A percentile compares a stretch with the other conserved stretches of the same genome.
Conservation (phyloP, 2,113 vertebrate species). For the Corythoichthys intestinalis region DNA sequence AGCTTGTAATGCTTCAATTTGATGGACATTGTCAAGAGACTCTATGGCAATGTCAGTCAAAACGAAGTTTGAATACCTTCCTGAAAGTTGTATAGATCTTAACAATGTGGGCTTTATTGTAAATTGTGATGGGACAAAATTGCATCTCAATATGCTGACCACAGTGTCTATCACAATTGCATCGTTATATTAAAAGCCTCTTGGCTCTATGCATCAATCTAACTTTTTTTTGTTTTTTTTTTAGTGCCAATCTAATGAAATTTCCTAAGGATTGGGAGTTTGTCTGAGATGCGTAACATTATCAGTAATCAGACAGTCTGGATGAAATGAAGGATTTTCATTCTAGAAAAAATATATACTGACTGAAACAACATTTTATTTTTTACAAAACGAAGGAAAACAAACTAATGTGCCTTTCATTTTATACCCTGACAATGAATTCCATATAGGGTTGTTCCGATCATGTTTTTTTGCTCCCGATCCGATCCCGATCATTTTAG, state of each 20-base stretch:
- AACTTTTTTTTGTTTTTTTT: background rate
- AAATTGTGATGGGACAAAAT: background rate
- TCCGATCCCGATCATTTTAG: too few species aligned
- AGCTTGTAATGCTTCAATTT: background rate
- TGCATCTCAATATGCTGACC: background rate
- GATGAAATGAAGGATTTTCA: background rate
- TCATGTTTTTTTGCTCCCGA: too few species aligned
- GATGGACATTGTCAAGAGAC: background rate
- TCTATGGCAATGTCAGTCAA: too few species aligned
- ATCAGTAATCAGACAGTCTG: too few species aligned
- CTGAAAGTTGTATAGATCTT: background rate
- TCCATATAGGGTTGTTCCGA: too few species aligned
- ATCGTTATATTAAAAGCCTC: background rate
- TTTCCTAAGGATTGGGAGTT: background rate
- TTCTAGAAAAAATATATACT: too few species aligned
- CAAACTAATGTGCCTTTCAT: too few species aligned
- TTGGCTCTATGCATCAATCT: background rate
- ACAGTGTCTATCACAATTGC: background rate
- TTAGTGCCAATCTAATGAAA: background rate
- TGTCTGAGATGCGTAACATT: too few species aligned
- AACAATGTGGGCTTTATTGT: background rate
- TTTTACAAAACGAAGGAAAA: too few species aligned
- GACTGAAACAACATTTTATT: too few species aligned
- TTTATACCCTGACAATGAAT: too few species aligned
- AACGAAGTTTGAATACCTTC: too few species aligned